Evolutionary conservation across 2,888 invertebrate species (phyloP).

Genomic region (Macropis europaea): DNA sequence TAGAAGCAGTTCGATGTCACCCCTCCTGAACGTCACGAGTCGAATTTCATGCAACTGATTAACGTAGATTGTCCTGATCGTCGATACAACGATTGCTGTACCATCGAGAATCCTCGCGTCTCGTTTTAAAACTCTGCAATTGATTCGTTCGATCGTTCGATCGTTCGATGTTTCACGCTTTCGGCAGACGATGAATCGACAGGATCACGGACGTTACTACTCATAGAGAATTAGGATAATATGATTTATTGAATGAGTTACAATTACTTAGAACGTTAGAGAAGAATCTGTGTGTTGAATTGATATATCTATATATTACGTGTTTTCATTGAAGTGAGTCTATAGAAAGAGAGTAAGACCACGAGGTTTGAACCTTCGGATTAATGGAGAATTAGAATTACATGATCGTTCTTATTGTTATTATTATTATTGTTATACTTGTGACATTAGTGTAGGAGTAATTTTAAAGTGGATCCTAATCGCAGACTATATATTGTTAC

Average conservation of each 20-base stretch:
- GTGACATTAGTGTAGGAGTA: slow-evolving; percentile 50
- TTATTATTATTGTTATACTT: slow-evolving; percentile 28
- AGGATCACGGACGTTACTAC: slow-evolving; percentile 22
- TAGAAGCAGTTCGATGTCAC: slow-evolving; percentile 62
- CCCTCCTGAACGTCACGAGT: slow-evolving; percentile 54
- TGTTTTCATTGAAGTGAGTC: slow-evolving; percentile 39
- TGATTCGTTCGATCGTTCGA: too few species aligned
- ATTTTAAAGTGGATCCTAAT: slow-evolving; percentile 33
- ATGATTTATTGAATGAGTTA: slow-evolving; percentile 65
- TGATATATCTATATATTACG: too few species aligned
- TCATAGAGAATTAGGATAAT: slow-evolving; percentile 59
- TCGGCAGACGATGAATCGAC: slow-evolving; percentile 36
- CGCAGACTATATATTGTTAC: slow-evolving; percentile 18
- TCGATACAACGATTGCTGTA: slow-evolving; percentile 40
- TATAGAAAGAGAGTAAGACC: slow-evolving; percentile 40
- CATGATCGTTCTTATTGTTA: slow-evolving; percentile 1
- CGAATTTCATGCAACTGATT: slow-evolving; percentile 54
- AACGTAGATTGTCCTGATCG: slow-evolving; percentile 47
- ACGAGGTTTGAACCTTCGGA: slow-evolving; percentile 43
- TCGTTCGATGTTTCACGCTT: neutral
- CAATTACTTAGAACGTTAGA: slow-evolving; percentile 58
- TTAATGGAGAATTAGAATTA: slow-evolving; percentile 35
- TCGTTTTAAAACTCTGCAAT: too few species aligned
- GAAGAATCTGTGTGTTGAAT: slow-evolving; percentile 51
- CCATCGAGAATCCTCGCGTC: neutral